Evolutionary conservation across 2,888 invertebrate genomes (phyloP).

Genomic region (Polydrusus tereticollis): DNA sequence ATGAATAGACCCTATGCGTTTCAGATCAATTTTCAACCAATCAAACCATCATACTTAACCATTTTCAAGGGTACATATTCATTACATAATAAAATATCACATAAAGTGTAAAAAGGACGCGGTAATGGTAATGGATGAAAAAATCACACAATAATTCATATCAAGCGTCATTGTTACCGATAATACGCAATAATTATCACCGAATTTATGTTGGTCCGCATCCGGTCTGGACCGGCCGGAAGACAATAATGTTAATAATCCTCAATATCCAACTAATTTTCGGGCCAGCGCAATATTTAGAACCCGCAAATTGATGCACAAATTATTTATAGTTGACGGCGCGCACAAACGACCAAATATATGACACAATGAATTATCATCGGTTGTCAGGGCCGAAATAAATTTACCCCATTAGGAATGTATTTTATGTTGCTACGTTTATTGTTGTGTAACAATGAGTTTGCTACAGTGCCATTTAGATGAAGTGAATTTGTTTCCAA

Average conservation of each 20-base stretch:
- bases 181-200: neutral
- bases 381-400: slow-evolving; percentile 23
- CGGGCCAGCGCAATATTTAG: slow-evolving; percentile 37
- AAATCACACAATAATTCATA: too few relatives aligned
- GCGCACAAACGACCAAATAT: slow-evolving; percentile 17
- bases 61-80: too few relatives aligned
- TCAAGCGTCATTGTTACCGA: neutral
- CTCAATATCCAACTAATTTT: slow-evolving; percentile 26
- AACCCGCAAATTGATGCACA: slow-evolving; percentile 38
- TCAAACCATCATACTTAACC: too few relatives aligned
- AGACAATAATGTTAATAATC: slow-evolving; percentile 35
- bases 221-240: slow-evolving; percentile 11
- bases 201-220: slow-evolving; percentile 25
- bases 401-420: slow-evolving; percentile 27
- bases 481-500: slow-evolving; percentile 10
- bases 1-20: too few relatives aligned
- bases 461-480: neutral
- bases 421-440: slow-evolving; percentile 16
- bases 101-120: too few relatives aligned
- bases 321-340: slow-evolving; percentile 45
- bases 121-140: too few relatives aligned
- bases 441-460: slow-evolving; percentile 15
- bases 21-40: too few relatives aligned
- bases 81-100: too few relatives aligned
- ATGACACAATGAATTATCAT: slow-evolving; percentile 35